A percentile compares a stretch with the other conserved stretches of the same genome.
Conservation (phyloP, 2,797 vertebrate genomes). For the Gymnothorax javanicus region DNA sequence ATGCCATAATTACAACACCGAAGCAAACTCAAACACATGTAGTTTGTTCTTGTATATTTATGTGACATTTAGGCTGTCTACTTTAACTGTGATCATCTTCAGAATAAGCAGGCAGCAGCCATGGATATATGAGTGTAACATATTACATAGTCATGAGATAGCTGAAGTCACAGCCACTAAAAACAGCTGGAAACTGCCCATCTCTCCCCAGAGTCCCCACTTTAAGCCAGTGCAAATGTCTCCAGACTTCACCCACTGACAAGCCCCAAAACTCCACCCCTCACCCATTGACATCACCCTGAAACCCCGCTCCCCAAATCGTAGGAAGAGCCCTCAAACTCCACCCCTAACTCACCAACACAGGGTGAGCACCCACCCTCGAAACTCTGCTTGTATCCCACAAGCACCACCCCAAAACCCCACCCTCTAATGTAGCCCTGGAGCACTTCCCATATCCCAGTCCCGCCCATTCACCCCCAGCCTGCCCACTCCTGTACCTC, state of each 20-base stretch:
- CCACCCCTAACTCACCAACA: not conserved
- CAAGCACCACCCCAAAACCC: not conserved
- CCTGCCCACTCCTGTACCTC: conserved; percentile 62
- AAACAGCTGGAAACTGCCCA: not conserved
- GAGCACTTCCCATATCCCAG: not conserved
- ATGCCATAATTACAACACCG: not conserved
- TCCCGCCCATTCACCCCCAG: not conserved
- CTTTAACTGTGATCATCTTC: not conserved
- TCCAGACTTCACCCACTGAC: not conserved
- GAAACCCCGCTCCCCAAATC: not conserved
- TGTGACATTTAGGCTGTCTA: not conserved
- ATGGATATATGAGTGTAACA: not conserved
- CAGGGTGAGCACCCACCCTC: not conserved
- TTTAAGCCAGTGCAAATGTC: not conserved
- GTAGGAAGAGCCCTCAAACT: not conserved
- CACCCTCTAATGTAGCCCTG: too few relatives aligned
- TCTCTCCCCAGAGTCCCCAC: not conserved
- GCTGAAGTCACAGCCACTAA: not conserved
- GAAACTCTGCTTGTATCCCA: not conserved
- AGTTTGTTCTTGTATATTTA: not conserved
- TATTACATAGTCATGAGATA: not conserved
- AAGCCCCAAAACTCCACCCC: too few relatives aligned
- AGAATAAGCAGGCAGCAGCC: not conserved
- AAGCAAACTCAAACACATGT: not conserved
- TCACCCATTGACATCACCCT: not conserved